Base-by-base conservation (phyloP, 2,113 vertebrate species). In the Paedocypris sp. region DNA sequence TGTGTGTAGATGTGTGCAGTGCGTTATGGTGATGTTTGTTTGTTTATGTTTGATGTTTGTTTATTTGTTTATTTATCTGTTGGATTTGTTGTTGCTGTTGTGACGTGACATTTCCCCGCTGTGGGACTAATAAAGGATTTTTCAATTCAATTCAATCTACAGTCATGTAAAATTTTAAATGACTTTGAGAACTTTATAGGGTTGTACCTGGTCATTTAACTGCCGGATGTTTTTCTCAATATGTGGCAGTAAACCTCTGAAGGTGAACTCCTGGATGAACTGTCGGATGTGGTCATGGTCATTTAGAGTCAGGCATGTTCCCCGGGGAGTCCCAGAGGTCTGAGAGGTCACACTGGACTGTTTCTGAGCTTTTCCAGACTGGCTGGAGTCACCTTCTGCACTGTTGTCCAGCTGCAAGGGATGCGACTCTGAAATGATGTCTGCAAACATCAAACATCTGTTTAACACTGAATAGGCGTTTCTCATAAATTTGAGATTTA, bases 231-330 rank as follows among this genome's bases (percentile, higher is more conserved):
- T 97, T 81, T 96, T 98, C 81, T 99, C 95, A 32, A 98, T 84
- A 71, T 99, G 95, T 1, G 95, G 94, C 66, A 99, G 66, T 74
- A 99, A 89, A 29, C 94, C 94, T 45, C 94, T 85, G 77, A 96
- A 94, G 1, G 93, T 97, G 75, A 99, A 99, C 73, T 99, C 95
- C 57, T 98, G 94, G 71, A 99, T 86, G 69, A 99, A 99, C 63
- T 97, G 93, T 19, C 95, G 83, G 77, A 99, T 91, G 76, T 87
- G 87, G 77, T 98, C 94, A 0, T 98, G 95, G 81, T 98, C 95
- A 2, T 87, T 94, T 18, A 98, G 89, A 3, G 93, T 92, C 68
- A 99, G 82, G 75, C 89, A 94, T 16, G 84, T 82, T 56, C 95
- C 94, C 33, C 88, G 93, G 71, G 81, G 83, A 0, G 71, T 67